These are phyloP conservation scores for Emydocephalus ijimae DNA, from an alignment of 2,113 vertebrate species.

Conservation along the genomic window DNA sequence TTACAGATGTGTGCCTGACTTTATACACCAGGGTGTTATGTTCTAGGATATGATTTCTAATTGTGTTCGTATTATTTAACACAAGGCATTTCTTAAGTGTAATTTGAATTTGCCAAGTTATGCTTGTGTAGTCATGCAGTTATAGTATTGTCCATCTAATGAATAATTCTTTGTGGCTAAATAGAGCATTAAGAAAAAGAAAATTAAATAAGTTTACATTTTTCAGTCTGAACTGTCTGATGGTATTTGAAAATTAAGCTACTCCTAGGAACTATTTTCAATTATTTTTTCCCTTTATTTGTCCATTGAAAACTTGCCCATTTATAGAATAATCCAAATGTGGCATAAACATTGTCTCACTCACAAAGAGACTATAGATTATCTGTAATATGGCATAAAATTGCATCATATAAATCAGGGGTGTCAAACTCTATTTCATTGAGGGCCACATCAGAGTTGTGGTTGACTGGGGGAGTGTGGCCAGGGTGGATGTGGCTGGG, in stretches of 20 bases:
- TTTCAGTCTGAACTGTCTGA: background rate
- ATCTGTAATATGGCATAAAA: background rate
- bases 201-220: background rate
- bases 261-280: background rate
- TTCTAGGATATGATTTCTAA: background rate
- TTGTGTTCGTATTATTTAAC: background rate
- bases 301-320: background rate
- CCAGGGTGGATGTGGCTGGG: no score
- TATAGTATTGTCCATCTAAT: background rate
- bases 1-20: background rate
- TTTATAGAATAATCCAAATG: background rate
- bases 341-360: background rate
- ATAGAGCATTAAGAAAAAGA: background rate
- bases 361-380: background rate
- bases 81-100: background rate
- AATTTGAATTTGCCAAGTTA: constrained; percentile 1
- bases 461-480: no score
- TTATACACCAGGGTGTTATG: background rate
- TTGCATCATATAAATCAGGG: no score
- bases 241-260: background rate
- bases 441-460: no score
- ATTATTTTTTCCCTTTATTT: background rate
- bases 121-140: background rate
- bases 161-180: background rate
- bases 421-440: no score